Evolutionary conservation across 2,113 vertebrate genomes (phyloP), one percentile per base, ranked within the genome.

Genomic region (Oncorhynchus tshawytscha): DNA sequence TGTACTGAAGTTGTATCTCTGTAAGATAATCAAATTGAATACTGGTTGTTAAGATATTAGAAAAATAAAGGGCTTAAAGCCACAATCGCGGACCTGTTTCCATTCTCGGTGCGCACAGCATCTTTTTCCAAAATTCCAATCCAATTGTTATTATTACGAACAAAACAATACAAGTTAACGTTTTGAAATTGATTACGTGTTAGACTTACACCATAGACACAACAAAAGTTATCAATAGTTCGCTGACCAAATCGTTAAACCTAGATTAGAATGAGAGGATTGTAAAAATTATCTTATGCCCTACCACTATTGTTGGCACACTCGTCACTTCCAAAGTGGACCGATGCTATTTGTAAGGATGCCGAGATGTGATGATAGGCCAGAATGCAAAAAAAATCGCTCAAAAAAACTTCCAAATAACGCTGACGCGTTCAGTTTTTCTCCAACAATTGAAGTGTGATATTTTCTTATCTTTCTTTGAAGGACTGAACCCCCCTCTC

Each of bases 341-440:
- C 51, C 1, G 51, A 54, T 18, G 51, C 51, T 71, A 78, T 64
- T 67, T 70, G 77, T 70, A 64, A 67, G 18, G 69, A 71, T 67
- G 22, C 73, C 57, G 57, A 49, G 25, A 67, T 75, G 73, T n/a
- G 59, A 70, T n/a, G 59, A 31, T 39, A 34, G 18, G 67, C 31
- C 16, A 45, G 31, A n/a, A 18, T 6, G 67, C 62, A 49, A 18
- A 74, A 74, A 67, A 45, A 65, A 13, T 24, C 18, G 2, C 25
- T 68, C 75, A 54, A 77, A 68, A 29, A 80, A 77, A 78, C 82
- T 84, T 82, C 85, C 71, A 31, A 79, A 67, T 31, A 59, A 22
- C 74, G 71, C 68, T 80, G 82, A 80, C 81, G 84, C 82, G 72
- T 62, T 73, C 71, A 70, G 67, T 74, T 80, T 73, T 67, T 74